Base-by-base conservation (phyloP, 2,113 vertebrate genomes). In the Cardinalis cardinalis region DNA sequence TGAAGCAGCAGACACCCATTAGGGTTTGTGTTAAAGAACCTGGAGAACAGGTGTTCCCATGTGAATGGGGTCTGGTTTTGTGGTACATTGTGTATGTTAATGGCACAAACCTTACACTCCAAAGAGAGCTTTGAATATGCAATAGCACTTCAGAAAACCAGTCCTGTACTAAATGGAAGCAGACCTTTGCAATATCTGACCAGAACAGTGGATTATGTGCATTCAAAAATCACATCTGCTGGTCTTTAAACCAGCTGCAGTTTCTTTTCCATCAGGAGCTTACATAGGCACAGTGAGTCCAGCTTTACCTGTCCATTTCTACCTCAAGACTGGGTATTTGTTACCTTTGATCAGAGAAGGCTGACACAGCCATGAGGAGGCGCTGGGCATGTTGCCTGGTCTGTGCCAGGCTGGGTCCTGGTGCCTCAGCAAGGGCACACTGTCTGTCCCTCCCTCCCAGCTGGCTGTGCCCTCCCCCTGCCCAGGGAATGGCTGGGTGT, bases 381-480 rank as follows among this genome's bases (percentile, higher is more conserved):
- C 59, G 43, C 36, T 4, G 23, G 13, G 43, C 4, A 1, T n/a
- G 34, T 38, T 58, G 51, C 34, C 40, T 3, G 0, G 18, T 46
- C 44, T 0, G 0, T 56, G 58, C 40, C 14, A n/a, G 25, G 19
- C 34, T 0, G 1, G 48, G 36, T 19, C 14, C 26, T 4, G 24
- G 18, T 31, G 60, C 49, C 49, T 48, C 52, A 51, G 51, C 3
- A 9, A 26, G 16, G 25, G 7, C 10, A 32, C 18, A n/a, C 24
- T 21, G 32, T 64, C 24, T 21, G 32, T 64, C 58, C 44, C 43
- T 51, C 51, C 28, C 58, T 40, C 40, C 40, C 40, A 40, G 40
- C 40, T 14, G 40, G 40, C 40, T 40, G 18, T 78, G 74, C 29
- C 48, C 25, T 21, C 17, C 29, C 8, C 0, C 31, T 31, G 34